phyloP scores from a whole-genome alignment of 2,888 invertebrate species.

The Ophraella communa region DNA sequence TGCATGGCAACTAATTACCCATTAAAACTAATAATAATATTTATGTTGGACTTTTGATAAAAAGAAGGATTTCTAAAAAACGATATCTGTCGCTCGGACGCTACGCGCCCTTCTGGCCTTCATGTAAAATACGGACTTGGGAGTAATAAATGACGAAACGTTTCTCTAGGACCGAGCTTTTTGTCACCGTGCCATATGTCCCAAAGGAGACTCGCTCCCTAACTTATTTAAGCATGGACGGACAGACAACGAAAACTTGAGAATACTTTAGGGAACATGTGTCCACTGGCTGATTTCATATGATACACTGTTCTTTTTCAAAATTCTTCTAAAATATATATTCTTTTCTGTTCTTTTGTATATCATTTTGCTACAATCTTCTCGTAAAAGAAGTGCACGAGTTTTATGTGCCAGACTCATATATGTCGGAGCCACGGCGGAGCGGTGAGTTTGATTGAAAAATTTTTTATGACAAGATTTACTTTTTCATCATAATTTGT shows the following conservation, averaged over 20 bases:
- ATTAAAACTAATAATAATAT: too few relatives aligned
- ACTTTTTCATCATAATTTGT: too few relatives aligned
- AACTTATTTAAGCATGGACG: conserved; percentile 47
- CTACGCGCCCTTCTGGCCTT: neutral
- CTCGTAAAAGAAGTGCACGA: neutral
- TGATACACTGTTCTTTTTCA: conserved; percentile 34
- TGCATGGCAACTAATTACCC: too few relatives aligned
- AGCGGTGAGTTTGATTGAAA: too few relatives aligned
- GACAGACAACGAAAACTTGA: conserved; percentile 41
- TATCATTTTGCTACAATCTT: neutral
- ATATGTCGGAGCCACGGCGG: too few relatives aligned
- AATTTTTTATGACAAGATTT: too few relatives aligned
- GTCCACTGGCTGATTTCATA: conserved; percentile 43
- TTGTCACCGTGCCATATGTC: conserved; percentile 27
- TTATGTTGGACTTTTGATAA: neutral
- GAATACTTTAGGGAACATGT: conserved; percentile 40
- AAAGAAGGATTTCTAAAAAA: neutral
- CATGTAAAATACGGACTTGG: conserved; percentile 24
- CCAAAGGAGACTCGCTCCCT: conserved; percentile 33
- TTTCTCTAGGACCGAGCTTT: conserved; percentile 24
- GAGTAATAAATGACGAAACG: conserved; percentile 25
- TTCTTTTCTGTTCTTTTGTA: conserved; percentile 1
- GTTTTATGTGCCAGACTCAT: neutral
- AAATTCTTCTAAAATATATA: neutral
- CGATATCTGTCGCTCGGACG: neutral